Base-by-base conservation (phyloP, 2,113 vertebrate species). In the Danionella cerebrum region DNA sequence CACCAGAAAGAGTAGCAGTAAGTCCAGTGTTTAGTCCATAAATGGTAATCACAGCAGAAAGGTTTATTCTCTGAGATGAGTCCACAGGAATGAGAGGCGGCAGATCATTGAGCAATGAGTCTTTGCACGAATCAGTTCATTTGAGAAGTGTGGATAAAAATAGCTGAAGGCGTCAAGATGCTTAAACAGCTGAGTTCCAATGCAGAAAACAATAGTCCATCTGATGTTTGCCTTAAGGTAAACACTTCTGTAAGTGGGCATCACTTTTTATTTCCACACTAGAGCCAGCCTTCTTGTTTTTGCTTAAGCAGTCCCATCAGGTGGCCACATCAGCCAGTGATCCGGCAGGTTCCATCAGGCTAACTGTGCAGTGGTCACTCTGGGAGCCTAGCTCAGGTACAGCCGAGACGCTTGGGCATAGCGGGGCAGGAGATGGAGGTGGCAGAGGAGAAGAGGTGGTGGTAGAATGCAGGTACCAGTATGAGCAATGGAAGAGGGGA, bases 401-500 rank as follows among this genome's bases (percentile, higher is more conserved):
- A 84, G 83, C 71, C 80, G 80, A 66, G 75, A 78, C 82, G 77
- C 83, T 85, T 80, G 75, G 75, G 81, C 84, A 77, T 85, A 87
- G 80, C 78, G 79, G 74, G 82, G 79, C 86, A 81, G 85, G 79
- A 85, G 80, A 81, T 84, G 87, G 75, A 86, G 85, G 83, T 83
- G 82, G 69, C 80, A 84, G 74, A 85, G 82, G 52, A 77, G 82
- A 74, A 79, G 77, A 79, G 31, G 84, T 84, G 69, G 86, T 82
- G 84, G 86, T 84, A 87, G 86, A 85, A 88, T 83, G 84, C 86
- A 88, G 87, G 86, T 89, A 88, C 88, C 88, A 85, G 84, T 88
- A 89, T 85, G 88, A 87, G 82, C 88, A 90, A 90, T 89, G 88
- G 87, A 90, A 88, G 87, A 90, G 86, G 86, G 85, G 87, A 88